These are phyloP conservation scores for Labeo rohita DNA, from an alignment of 2,113 vertebrate genomes.

Conservation along the genomic window DNA sequence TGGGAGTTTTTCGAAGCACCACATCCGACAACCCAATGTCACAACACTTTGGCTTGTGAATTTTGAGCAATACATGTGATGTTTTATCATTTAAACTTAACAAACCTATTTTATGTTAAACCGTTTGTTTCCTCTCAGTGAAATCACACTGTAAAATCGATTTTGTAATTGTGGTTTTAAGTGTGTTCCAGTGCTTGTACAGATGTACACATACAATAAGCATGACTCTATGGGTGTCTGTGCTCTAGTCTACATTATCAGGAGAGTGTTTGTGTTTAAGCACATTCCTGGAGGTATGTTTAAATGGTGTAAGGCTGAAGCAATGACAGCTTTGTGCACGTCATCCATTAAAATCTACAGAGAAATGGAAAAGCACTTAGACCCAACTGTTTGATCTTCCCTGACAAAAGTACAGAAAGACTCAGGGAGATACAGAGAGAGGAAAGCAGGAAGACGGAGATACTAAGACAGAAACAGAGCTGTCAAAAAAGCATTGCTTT, in stretches of 20 bases:
- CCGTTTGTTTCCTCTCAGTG: too few species aligned
- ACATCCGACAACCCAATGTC: too few species aligned
- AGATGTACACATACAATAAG: neutral
- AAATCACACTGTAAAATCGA: neutral
- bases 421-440: neutral
- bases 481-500: slow-evolving; percentile 45
- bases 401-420: slow-evolving; percentile 14
- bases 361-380: slow-evolving; percentile 59
- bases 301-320: slow-evolving; percentile 30
- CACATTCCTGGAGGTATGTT: slow-evolving; percentile 41
- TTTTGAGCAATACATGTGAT: neutral
- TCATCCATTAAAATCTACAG: slow-evolving; percentile 53
- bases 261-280: slow-evolving; percentile 2
- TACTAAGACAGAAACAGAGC: neutral
- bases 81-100: neutral
- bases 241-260: slow-evolving; percentile 16
- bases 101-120: neutral
- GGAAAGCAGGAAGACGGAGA: neutral
- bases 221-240: neutral
- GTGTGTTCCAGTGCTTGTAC: neutral
- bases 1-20: too few species aligned
- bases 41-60: too few species aligned
- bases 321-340: slow-evolving; percentile 43
- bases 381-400: slow-evolving; percentile 52
- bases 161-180: neutral